These are phyloP conservation scores for Leptonema lineaticorne DNA, from an alignment of 1,140 invertebrate genomes.

Conservation along the genomic window DNA sequence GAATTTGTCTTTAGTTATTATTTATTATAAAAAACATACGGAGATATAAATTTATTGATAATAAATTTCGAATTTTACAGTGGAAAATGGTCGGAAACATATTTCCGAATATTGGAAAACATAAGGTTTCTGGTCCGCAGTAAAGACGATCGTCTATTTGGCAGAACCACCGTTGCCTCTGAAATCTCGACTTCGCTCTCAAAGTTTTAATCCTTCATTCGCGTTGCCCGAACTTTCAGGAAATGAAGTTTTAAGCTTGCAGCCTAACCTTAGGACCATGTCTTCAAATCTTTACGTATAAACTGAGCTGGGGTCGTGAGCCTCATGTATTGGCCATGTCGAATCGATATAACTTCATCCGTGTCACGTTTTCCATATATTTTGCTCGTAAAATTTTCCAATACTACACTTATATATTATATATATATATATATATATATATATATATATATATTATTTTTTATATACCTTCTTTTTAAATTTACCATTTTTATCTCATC, in stretches of 20 bases:
- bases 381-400: too few relatives aligned
- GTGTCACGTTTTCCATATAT: too few relatives aligned
- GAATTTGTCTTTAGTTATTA: too few relatives aligned
- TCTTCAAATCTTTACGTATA: slow-evolving; percentile 13
- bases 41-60: too few relatives aligned
- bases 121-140: not conserved
- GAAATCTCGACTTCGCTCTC: slow-evolving; percentile 26
- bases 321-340: not conserved
- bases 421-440: too few relatives aligned
- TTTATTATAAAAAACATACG: too few relatives aligned
- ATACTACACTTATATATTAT: too few relatives aligned
- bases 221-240: slow-evolving; percentile 37
- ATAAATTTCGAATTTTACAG: too few relatives aligned
- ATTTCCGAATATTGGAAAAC: slow-evolving; percentile 1
- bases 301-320: slow-evolving; percentile 25
- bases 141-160: not conserved
- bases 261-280: slow-evolving; percentile 38
- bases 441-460: too few relatives aligned
- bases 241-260: slow-evolving; percentile 44
- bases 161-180: not conserved
- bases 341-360: not conserved
- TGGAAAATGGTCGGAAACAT: not conserved
- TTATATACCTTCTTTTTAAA: too few relatives aligned
- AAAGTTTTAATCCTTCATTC: slow-evolving; percentile 43
- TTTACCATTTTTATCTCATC: too few relatives aligned